A percentile compares a stretch with the other conserved stretches of the same genome.
Evolutionary conservation across 2,888 invertebrate species (phyloP).

Genomic region (Ichneumon xanthorius): DNA sequence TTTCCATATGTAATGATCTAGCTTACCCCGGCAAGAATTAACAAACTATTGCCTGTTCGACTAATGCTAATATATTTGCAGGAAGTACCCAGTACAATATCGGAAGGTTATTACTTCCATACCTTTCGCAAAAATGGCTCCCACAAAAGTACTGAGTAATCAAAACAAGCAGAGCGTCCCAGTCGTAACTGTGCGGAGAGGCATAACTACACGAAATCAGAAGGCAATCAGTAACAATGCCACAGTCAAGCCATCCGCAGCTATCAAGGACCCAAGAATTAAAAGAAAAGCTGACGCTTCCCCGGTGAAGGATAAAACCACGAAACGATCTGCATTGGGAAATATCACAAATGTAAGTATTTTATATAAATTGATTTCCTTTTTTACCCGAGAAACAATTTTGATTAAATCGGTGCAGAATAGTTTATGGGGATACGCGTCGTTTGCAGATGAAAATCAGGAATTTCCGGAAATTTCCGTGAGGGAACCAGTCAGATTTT

Average conservation of each 20-base stretch:
- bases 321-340: slow-evolving; percentile 94
- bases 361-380: neutral
- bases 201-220: slow-evolving; percentile 88
- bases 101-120: slow-evolving; percentile 31
- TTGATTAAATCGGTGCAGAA: too few relatives aligned
- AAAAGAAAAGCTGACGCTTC: slow-evolving; percentile 94
- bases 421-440: too few relatives aligned
- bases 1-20: neutral
- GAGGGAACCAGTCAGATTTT: too few relatives aligned
- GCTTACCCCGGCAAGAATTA: neutral
- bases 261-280: slow-evolving; percentile 86
- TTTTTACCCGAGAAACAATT: neutral
- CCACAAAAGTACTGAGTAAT: slow-evolving; percentile 87
- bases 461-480: too few relatives aligned
- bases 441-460: too few relatives aligned
- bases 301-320: slow-evolving; percentile 90
- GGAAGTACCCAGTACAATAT: slow-evolving; percentile 7
- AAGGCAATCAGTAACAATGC: slow-evolving; percentile 79
- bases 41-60: slow-evolving; percentile 11
- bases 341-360: slow-evolving; percentile 92
- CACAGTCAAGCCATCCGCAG: slow-evolving; percentile 82
- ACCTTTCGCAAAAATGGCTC: slow-evolving; percentile 86
- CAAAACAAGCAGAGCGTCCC: slow-evolving; percentile 85
- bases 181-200: slow-evolving; percentile 85
- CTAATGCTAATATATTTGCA: neutral